phyloP scores from a whole-genome alignment of 2,888 invertebrate genomes.

The Caenorhabditis drosophilae region DNA sequence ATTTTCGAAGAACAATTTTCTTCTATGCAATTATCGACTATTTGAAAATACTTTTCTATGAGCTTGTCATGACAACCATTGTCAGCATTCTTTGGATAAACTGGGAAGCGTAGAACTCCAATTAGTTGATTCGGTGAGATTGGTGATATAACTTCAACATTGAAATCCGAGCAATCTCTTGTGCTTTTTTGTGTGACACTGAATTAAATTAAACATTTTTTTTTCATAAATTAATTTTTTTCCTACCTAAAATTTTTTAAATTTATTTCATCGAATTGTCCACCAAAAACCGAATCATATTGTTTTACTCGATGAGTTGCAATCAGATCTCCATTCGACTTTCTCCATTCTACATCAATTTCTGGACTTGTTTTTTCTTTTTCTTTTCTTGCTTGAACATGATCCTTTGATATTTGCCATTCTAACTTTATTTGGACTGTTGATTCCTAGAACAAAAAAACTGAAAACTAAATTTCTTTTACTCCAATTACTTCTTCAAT shows the following conservation, averaged over 20 bases:
- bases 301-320: slow-evolving; percentile 38
- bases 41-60: slow-evolving; percentile 26
- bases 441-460: slow-evolving; percentile 15
- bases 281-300: slow-evolving; percentile 60
- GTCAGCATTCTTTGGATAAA: no score
- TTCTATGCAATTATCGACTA: slow-evolving; percentile 35
- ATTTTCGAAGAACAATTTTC: slow-evolving; percentile 32
- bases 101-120: slow-evolving; percentile 32
- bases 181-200: no score
- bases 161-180: no score
- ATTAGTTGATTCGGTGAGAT: slow-evolving; percentile 2
- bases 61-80: slow-evolving; percentile 22
- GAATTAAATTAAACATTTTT: no score
- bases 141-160: no score
- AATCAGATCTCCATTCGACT: slow-evolving; percentile 14
- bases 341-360: slow-evolving; percentile 36
- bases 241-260: neutral
- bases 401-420: slow-evolving; percentile 9
- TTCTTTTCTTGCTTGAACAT: slow-evolving; percentile 11
- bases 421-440: slow-evolving; percentile 14
- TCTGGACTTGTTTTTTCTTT: slow-evolving; percentile 50
- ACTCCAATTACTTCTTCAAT: slow-evolving; percentile 40
- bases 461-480: no score
- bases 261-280: slow-evolving; percentile 40
- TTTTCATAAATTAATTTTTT: neutral